Conservation (phyloP, 2,113 vertebrate species). For the Oceanites oceanicus region DNA sequence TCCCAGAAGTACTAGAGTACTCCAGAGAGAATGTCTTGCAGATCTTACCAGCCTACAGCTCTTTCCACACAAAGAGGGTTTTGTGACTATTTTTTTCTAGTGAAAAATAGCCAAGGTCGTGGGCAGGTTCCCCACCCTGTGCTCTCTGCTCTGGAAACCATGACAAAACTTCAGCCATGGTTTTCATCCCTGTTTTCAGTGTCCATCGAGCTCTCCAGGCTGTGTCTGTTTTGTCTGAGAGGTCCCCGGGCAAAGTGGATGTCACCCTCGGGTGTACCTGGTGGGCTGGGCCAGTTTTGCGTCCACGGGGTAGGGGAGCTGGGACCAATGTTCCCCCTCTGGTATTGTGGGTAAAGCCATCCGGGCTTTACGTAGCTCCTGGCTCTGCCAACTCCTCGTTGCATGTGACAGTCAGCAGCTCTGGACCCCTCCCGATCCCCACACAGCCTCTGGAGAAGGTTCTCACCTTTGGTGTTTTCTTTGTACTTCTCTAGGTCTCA, state of each 20-base stretch:
- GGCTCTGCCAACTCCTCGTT: background rate
- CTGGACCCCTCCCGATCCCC: background rate
- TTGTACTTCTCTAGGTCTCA: background rate
- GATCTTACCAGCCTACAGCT: background rate
- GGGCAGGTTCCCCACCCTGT: background rate
- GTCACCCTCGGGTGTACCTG: no score
- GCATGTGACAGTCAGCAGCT: background rate
- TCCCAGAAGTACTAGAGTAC: background rate
- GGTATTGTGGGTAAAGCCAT: fast-evolving
- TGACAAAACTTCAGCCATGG: background rate
- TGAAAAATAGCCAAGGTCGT: background rate
- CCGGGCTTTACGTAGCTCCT: background rate
- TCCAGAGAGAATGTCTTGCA: background rate
- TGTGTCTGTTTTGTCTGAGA: background rate
- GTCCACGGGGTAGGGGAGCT: no score
- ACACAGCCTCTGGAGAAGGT: background rate
- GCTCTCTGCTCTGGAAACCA: background rate
- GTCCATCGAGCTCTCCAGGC: background rate
- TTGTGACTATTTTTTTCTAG: background rate
- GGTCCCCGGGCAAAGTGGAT: background rate
- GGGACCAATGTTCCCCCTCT: background rate
- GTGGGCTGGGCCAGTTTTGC: background rate
- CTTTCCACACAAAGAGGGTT: background rate
- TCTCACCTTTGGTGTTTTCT: background rate
- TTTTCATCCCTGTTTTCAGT: background rate